Evolutionary conservation across 1,140 invertebrate genomes (phyloP).

Genomic region (Mercenaria mercenaria): DNA sequence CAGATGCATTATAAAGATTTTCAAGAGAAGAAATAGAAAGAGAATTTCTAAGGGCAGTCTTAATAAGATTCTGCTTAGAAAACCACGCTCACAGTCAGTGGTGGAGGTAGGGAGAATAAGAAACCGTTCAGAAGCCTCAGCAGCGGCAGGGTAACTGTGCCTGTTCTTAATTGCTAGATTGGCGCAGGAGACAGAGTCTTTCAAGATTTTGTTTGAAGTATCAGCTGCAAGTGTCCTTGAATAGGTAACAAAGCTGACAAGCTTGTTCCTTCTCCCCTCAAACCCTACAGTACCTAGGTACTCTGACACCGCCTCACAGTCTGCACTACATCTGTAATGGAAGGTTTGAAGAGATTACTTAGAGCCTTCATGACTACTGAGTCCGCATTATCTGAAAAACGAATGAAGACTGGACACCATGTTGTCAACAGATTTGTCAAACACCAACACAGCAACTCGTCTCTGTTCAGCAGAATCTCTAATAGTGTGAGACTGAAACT

Average conservation of each 20-base stretch:
- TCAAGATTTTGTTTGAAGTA: background rate
- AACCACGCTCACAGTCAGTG: conserved; percentile 14
- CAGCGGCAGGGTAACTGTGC: background rate
- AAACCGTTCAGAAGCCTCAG: conserved; percentile 3
- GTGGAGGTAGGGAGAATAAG: background rate
- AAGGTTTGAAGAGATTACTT: background rate
- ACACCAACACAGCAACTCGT: background rate
- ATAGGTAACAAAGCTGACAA: background rate
- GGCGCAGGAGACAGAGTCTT: background rate
- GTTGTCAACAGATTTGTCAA: conserved; percentile 3
- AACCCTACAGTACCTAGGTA: conserved; percentile 15
- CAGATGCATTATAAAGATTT: background rate
- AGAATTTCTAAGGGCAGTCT: background rate
- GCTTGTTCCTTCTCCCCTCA: background rate
- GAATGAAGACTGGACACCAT: background rate
- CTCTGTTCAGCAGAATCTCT: conserved; percentile 9
- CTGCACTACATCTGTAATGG: background rate
- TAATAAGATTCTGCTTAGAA: conserved; percentile 1
- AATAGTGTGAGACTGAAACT: conserved; percentile 23
- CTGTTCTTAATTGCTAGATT: background rate
- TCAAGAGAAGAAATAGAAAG: background rate
- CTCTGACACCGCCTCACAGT: conserved; percentile 9
- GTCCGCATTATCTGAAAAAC: conserved; percentile 34
- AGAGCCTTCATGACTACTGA: background rate
- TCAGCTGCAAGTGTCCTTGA: background rate